Base-by-base conservation (phyloP, 2,888 invertebrate genomes). In the Marasmarcha lunaedactyla region DNA sequence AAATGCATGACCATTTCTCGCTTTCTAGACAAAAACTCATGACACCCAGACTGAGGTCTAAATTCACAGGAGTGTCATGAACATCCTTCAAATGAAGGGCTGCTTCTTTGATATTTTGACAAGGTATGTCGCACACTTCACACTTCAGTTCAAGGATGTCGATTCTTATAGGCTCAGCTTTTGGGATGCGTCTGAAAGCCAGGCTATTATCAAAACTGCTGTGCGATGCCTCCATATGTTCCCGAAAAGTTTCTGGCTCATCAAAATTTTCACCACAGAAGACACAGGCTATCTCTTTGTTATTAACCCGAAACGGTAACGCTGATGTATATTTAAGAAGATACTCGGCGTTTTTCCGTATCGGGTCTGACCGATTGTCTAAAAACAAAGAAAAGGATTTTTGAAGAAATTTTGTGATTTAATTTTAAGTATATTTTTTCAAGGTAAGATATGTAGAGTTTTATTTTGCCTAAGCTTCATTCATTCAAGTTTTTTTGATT, bases 321-420 rank as follows among this genome's bases (percentile, higher is more conserved):
- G 50, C 54, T 10, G 50, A 55, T 14, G 54, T 49, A 42, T 53
- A 43, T 36, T 49, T 50, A 40, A 55, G 39, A 25, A 55, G 44
- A 14, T 50, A 35, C 45, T 50, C 47, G 20, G 57, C 54, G 44
- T 58, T 59, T 44, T 48, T 34, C 34, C 37, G 25, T 9, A 15
- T 35, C 5, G 26, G 27, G 25, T 27, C 27, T 11, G 6, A 15
- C 25, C 37, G 15, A 33, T 35, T 33, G 25, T 39, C 46, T 46
- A 45, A 42, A 45, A 47, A 45, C 42, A 44, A 47, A 47, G 43
- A 42, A 37, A 25, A 20, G 7, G n/a, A n/a, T n/a, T n/a, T n/a
- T n/a, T 9, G 30, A 7, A 11, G 30, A n/a, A 9, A 30, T 30
- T 9, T 25, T 9, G 9, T 25, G 25, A 5, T 9, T 25, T 25